phyloP scores from a whole-genome alignment of 2,797 vertebrate species.

The Megaceryle alcyon region DNA sequence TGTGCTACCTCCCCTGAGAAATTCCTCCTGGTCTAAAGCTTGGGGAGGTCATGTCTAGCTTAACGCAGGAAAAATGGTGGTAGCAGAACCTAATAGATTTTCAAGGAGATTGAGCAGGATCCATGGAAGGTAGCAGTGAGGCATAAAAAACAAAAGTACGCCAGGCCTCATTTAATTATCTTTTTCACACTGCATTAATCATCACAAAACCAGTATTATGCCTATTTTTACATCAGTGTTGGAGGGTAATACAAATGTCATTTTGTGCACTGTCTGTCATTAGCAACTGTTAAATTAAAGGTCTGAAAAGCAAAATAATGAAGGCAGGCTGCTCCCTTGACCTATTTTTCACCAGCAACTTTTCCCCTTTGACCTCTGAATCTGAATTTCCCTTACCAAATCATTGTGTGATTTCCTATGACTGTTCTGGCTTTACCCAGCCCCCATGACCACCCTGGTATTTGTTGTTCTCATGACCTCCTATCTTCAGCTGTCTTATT shows the following conservation, averaged over 20 bases:
- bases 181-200: conserved; percentile 82
- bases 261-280: conserved; percentile 70
- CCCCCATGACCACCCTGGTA: neutral
- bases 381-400: conserved; percentile 46
- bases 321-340: conserved; percentile 41
- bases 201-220: conserved; percentile 68
- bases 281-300: conserved; percentile 59
- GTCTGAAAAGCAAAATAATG: conserved; percentile 52
- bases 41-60: neutral
- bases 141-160: conserved; percentile 76
- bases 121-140: conserved; percentile 49
- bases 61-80: neutral
- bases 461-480: conserved; percentile 11
- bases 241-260: conserved; percentile 73
- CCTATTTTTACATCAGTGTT: conserved; percentile 76
- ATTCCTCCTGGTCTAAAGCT: neutral
- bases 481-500: conserved; percentile 3
- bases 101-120: conserved; percentile 66
- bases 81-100: conserved; percentile 62
- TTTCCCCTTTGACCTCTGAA: conserved; percentile 43
- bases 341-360: conserved; percentile 38
- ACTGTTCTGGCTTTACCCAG: neutral
- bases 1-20: neutral
- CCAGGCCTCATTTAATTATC: conserved; percentile 77
- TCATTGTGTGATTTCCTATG: neutral